Conservation (phyloP, 1,140 invertebrate genomes). For the Drosophila miranda region DNA sequence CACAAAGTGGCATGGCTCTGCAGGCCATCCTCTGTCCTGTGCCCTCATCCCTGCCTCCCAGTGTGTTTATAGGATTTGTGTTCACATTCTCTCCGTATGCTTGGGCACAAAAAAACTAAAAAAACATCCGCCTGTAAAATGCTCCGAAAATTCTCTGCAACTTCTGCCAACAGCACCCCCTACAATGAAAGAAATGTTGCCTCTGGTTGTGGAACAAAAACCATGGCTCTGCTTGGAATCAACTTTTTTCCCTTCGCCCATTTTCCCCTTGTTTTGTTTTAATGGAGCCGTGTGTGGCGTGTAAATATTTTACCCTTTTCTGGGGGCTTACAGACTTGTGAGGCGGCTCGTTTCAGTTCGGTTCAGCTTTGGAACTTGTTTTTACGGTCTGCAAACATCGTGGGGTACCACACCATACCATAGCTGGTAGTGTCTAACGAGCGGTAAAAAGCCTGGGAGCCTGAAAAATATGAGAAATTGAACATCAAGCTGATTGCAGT, state of each 20-base stretch:
- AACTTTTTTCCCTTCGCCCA: too few relatives aligned
- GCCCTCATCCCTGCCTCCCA: constrained; percentile 14
- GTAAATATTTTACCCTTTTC: background rate
- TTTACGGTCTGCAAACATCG: constrained; percentile 31
- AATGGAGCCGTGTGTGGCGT: constrained; percentile 7
- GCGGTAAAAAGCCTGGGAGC: constrained; percentile 33
- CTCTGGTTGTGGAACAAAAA: too few relatives aligned
- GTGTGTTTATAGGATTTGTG: constrained; percentile 61
- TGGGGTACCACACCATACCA: constrained; percentile 4
- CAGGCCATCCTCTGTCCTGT: background rate
- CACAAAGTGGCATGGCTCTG: constrained; percentile 42
- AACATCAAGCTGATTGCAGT: constrained; percentile 53
- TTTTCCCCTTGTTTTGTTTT: too few relatives aligned
- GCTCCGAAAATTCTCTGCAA: constrained; percentile 36
- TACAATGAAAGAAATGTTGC: too few relatives aligned
- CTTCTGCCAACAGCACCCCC: constrained; percentile 6
- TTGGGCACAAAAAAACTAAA: constrained; percentile 45
- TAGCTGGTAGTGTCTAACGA: constrained; percentile 51
- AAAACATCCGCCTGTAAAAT: constrained; percentile 33
- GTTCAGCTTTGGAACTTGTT: constrained; percentile 26
- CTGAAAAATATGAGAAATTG: background rate
- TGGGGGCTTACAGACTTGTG: constrained; percentile 2
- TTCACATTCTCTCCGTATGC: constrained; percentile 49
- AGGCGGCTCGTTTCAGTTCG: constrained; percentile 2
- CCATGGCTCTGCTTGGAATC: too few relatives aligned